Conservation (phyloP, 2,888 invertebrate genomes). For the Eremobia ochroleuca region DNA sequence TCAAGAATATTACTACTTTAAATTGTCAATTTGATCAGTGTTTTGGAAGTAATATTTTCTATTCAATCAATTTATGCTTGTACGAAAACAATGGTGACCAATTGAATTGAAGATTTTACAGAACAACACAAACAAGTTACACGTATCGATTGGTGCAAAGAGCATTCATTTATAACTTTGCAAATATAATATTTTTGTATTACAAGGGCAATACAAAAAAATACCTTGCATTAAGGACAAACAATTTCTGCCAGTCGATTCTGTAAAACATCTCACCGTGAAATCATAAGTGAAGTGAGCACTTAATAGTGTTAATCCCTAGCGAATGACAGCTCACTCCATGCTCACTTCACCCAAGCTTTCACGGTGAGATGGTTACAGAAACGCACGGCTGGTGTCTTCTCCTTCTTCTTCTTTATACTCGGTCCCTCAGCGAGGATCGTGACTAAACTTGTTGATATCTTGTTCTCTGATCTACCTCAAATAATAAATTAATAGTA, state of each 20-base stretch:
- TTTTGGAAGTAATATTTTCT: neutral
- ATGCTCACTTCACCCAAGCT: no score
- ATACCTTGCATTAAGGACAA: neutral
- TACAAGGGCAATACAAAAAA: no score
- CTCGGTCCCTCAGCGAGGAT: neutral
- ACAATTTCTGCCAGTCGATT: no score
- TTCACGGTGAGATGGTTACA: no score
- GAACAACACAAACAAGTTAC: neutral
- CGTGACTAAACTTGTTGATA: neutral
- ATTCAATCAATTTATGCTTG: neutral
- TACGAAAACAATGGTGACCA: neutral
- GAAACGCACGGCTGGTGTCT: no score
- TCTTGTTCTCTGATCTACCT: no score
- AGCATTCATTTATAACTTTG: no score
- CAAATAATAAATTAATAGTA: neutral
- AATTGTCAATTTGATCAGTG: neutral
- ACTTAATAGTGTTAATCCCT: no score
- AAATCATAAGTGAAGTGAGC: no score
- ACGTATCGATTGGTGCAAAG: neutral
- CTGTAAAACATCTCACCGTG: no score
- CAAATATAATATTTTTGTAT: neutral
- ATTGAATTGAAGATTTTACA: neutral
- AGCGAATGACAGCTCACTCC: no score
- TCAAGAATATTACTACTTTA: no score
- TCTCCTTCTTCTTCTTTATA: neutral